A percentile compares a stretch with the other conserved stretches of the same genome.
Evolutionary conservation across 92 coral and sea anemone genomes (phyloP).

Genomic region (Paramuricea clavata): DNA sequence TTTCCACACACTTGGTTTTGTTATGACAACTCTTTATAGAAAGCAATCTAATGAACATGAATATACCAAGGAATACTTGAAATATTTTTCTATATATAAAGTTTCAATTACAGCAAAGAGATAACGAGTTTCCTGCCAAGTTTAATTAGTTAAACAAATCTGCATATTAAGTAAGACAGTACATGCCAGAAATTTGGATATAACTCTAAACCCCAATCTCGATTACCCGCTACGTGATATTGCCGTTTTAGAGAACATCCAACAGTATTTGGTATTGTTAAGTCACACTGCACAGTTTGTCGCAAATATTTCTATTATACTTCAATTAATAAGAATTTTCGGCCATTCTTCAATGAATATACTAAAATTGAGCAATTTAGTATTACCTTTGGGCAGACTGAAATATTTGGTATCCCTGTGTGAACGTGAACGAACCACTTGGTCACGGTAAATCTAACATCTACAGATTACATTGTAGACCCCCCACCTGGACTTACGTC

Average conservation of each 20-base stretch:
- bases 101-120: neutral
- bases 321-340: too few relatives aligned
- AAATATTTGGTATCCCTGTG: too few relatives aligned
- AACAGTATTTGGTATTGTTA: neutral
- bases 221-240: neutral
- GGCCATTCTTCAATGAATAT: neutral
- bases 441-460: conserved; percentile 2
- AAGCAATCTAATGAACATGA: neutral
- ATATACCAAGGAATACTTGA: neutral
- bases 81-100: neutral
- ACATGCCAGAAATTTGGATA: neutral
- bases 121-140: neutral
- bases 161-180: neutral
- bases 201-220: neutral
- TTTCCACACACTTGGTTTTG: neutral
- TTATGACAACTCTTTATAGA: conserved; percentile 1
- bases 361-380: neutral
- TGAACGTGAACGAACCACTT: neutral
- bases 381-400: neutral
- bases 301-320: neutral
- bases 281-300: neutral
- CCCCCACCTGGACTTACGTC: neutral
- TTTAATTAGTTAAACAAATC: neutral
- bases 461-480: neutral
- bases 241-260: neutral